Evolutionary conservation across 1,140 invertebrate species (phyloP), one percentile per base, ranked within the genome.

Genomic region (Drosophila nikananu): DNA sequence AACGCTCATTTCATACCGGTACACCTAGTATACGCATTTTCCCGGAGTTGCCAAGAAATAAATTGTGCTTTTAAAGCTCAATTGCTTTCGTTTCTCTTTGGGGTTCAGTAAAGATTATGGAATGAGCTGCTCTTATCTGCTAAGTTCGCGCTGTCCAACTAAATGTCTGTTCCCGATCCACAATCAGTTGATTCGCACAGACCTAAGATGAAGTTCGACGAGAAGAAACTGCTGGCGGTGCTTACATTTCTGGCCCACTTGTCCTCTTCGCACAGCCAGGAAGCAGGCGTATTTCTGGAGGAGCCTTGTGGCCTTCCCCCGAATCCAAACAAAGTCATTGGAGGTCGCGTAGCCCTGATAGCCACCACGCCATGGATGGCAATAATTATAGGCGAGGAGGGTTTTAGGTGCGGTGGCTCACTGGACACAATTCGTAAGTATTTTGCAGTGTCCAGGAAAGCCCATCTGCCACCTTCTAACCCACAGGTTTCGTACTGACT

Each of bases 291-390:
- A n/a, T 61, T 61, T 27, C 55, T 66, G 19, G 39, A 66, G 21
- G 19, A 61, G 6, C 21, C 55, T 2, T 63, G 65, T 25, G 42
- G 57, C 0, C 27, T 21, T 2, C 10, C 35, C 2, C 30, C 30
- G 6, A 3, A 12, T 4, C 3, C 8, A 27, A 2, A 7, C 2
- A 39, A 8, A 10, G n/a, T 67, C 15, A 0, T 48, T 21, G 41
- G 57, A 19, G 42, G 15, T 12, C 23, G 0, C 0, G 1, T 23
- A 12, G 17, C 23, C 9, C 9, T 6, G 9, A 37, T 55, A n/a
- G 52, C 8, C 19, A 27, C 13, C 0, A 32, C 57, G 3, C 65
- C 65, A 1, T 62, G 65, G 65, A 67, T 67, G 35, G 65, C 65
- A 15, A 41, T 39, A 5, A 30, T 67, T 8, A 23, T 17, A 3